Base-by-base conservation (phyloP, 1,140 invertebrate genomes). In the Tetramorium alpestre region DNA sequence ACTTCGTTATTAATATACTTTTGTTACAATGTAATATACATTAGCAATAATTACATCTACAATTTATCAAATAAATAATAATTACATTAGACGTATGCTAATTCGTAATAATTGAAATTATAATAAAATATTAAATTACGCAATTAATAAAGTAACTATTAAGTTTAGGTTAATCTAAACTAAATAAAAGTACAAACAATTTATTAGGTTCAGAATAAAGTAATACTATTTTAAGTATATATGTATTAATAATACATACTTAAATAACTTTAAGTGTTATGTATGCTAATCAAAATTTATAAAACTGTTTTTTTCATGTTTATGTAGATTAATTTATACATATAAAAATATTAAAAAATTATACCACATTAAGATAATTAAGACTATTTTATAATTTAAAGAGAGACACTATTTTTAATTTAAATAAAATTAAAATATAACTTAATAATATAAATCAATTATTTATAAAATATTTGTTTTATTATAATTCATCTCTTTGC, bases 101-200 rank as follows among this genome's bases (percentile, higher is more conserved):
- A 77, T 44, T 38, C 8, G 6, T 44, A 64, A 51, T 67, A 47
- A 73, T 73, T 11, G n/a, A 38, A 72, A 58, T 56, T 56, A n/a
- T n/a, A 72, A 47, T 28, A 44, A 22, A 7, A 60, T 6, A 25
- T 56, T 72, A 33, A 56, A 47, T 70, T 56, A 58, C 7, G 1
- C 0, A 18, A 28, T 60, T 7, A 58, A 60, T 60, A 54, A 73
- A 33, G 7, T 33, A 33, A 33, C 33, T 4, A 33, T 33, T 33
- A 33, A 33, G 33, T 33, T 33, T 33, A 33, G 22, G 11, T 54
- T 47, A 58, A 58, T 1, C 8, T 70, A 16, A 56, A n/a, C 11
- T 44, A 5, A 28, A 69, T 69, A 41, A 81, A 49, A 54, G 11
- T 54, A 81, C 0, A 5, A 41, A 51, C 28, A 70, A 54, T n/a